Conservation (phyloP, 2,888 invertebrate species). For the Euzetes globulus region DNA sequence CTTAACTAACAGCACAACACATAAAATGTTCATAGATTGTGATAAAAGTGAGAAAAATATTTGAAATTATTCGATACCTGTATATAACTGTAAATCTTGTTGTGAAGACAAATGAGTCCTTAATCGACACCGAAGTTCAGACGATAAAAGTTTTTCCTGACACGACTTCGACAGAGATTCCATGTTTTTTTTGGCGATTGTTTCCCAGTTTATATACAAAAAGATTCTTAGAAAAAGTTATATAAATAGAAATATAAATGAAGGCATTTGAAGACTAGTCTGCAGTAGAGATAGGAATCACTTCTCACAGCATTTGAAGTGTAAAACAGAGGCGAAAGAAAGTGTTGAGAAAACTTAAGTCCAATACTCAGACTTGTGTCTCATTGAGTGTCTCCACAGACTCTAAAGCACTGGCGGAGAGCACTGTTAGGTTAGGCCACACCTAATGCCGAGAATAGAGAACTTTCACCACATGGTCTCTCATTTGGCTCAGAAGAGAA, state of each 20-base stretch:
- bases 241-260: slow-evolving; percentile 9
- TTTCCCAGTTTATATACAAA: not conserved
- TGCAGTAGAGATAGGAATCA: slow-evolving; percentile 9
- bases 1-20: not conserved
- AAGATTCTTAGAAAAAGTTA: slow-evolving; percentile 10
- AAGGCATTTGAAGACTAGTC: slow-evolving; percentile 17
- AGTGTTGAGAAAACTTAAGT: slow-evolving; percentile 6
- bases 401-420: not conserved
- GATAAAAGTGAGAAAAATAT: not conserved
- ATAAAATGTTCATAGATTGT: not conserved
- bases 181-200: not conserved
- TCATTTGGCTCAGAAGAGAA: not conserved
- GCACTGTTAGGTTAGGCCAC: slow-evolving; percentile 12
- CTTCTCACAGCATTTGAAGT: not conserved
- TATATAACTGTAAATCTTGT: not conserved
- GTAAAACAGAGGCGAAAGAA: slow-evolving; percentile 10
- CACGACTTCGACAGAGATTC: not conserved
- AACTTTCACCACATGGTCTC: not conserved
- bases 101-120: not conserved
- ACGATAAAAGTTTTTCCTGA: not conserved
- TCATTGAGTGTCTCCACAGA: slow-evolving; percentile 4
- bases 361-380: slow-evolving; percentile 11
- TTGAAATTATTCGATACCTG: not conserved
- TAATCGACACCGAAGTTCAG: not conserved
- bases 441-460: slow-evolving; percentile 17